A percentile compares a stretch with the other conserved stretches of the same genome.
phyloP scores from a whole-genome alignment of 1,140 invertebrate genomes.

The Batillaria attramentaria region DNA sequence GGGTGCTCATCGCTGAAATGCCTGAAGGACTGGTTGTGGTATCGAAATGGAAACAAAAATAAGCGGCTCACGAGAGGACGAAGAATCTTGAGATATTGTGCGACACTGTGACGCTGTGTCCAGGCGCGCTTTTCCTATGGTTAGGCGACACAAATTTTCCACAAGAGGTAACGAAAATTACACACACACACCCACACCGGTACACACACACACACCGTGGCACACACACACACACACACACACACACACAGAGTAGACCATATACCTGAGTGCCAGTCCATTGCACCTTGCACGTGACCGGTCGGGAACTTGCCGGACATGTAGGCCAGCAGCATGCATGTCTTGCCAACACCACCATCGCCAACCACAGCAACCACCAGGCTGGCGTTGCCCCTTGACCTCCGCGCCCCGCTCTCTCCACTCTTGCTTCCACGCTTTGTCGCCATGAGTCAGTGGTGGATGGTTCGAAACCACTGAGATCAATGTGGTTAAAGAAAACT shows the following conservation, averaged over 20 bases:
- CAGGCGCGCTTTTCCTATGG: background rate
- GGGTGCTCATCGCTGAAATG: no score
- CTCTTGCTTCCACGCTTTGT: constrained; percentile 25
- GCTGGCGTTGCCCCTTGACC: constrained; percentile 16
- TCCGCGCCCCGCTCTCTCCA: background rate
- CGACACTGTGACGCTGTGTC: background rate
- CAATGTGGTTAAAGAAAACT: no score
- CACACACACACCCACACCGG: background rate
- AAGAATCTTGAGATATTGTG: background rate
- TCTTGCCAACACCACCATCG: constrained; percentile 96
- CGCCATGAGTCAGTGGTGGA: no score
- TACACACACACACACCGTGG: no score
- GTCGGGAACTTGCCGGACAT: constrained; percentile 61
- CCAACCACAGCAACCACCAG: constrained; percentile 94
- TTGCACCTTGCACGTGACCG: constrained; percentile 33
- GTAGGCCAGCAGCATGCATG: constrained; percentile 77
- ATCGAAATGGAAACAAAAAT: no score
- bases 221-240: no score
- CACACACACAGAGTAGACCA: no score
- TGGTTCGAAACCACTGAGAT: no score
- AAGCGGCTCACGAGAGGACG: no score
- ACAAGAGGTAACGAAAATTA: background rate
- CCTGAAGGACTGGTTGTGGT: no score
- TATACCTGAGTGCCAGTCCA: constrained; percentile 44
- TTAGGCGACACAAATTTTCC: background rate